Percentiles rank a stretch among this genome's conserved stretches.
These are phyloP conservation scores for Corythoichthys haematopterus DNA, from an alignment of 2,113 vertebrate species.

Conservation along the genomic window DNA sequence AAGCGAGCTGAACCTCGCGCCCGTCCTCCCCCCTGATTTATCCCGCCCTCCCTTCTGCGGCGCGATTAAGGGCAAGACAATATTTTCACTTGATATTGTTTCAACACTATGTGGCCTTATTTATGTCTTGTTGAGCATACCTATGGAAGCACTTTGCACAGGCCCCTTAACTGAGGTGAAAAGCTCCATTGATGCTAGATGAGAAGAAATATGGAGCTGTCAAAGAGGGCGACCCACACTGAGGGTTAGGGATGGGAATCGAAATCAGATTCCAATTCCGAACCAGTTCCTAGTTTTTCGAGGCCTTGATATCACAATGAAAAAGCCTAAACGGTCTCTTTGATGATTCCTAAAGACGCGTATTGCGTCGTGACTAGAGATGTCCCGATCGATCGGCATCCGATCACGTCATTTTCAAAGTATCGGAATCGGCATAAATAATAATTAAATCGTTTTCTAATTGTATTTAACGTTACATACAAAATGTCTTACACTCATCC, in stretches of 20 bases:
- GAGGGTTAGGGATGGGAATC: neutral
- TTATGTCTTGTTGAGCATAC: slow-evolving; percentile 42
- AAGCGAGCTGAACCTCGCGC: slow-evolving; percentile 21
- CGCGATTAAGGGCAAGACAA: slow-evolving; percentile 51
- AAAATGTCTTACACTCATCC: too few relatives aligned
- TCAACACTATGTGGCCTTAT: slow-evolving; percentile 58
- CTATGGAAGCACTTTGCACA: slow-evolving; percentile 35
- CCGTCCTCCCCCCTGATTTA: slow-evolving; percentile 44
- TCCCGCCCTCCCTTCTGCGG: slow-evolving; percentile 36
- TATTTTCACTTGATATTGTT: slow-evolving; percentile 67
- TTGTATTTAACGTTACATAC: too few relatives aligned
- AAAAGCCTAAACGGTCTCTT: too few relatives aligned
- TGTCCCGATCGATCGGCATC: too few relatives aligned
- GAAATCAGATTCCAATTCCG: too few relatives aligned
- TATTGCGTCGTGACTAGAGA: too few relatives aligned
- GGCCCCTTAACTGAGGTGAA: slow-evolving; percentile 41
- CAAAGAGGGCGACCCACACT: slow-evolving; percentile 16
- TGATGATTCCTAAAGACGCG: too few relatives aligned
- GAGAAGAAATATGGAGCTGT: slow-evolving; percentile 49
- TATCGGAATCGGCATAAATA: too few relatives aligned
- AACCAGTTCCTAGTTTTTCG: too few relatives aligned
- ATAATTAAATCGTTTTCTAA: too few relatives aligned
- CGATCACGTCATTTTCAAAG: too few relatives aligned
- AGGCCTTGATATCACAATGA: too few relatives aligned
- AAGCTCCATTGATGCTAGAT: slow-evolving; percentile 50